These are phyloP conservation scores for Lymantria monacha DNA, from an alignment of 2,888 invertebrate species.

Conservation along the genomic window DNA sequence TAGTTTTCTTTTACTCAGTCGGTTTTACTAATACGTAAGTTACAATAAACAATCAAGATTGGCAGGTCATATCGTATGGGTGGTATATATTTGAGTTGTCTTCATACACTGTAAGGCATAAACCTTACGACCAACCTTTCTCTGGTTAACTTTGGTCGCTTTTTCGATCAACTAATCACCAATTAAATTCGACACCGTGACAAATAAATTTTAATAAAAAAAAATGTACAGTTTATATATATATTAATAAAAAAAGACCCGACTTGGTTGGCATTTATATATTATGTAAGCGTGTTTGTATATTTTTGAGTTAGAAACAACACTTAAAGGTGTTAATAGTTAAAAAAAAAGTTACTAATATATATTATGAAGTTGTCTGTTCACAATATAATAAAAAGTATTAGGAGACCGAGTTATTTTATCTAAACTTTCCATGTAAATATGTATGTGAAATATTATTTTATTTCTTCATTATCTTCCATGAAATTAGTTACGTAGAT, in stretches of 20 bases:
- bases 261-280: slow-evolving; percentile 52
- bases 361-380: slow-evolving; percentile 32
- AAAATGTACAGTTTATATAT: background rate
- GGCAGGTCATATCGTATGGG: no score
- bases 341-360: slow-evolving; percentile 16
- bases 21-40: no score
- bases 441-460: slow-evolving; percentile 13
- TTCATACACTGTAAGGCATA: no score
- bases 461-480: slow-evolving; percentile 28
- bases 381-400: slow-evolving; percentile 23
- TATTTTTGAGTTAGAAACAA: slow-evolving; percentile 19
- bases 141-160: no score
- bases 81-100: no score
- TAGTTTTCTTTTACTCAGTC: no score
- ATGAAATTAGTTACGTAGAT: slow-evolving; percentile 24
- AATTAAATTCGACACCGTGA: no score
- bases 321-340: slow-evolving; percentile 32
- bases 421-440: slow-evolving; percentile 19
- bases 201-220: background rate
- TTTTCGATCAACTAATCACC: no score
- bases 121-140: no score
- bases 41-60: no score
- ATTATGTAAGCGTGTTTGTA: slow-evolving; percentile 39
- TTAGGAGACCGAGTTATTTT: slow-evolving; percentile 20
- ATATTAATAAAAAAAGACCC: slow-evolving; percentile 27